Evolutionary conservation across 2,113 vertebrate species (phyloP).

Genomic region (Plectropomus leopardus): DNA sequence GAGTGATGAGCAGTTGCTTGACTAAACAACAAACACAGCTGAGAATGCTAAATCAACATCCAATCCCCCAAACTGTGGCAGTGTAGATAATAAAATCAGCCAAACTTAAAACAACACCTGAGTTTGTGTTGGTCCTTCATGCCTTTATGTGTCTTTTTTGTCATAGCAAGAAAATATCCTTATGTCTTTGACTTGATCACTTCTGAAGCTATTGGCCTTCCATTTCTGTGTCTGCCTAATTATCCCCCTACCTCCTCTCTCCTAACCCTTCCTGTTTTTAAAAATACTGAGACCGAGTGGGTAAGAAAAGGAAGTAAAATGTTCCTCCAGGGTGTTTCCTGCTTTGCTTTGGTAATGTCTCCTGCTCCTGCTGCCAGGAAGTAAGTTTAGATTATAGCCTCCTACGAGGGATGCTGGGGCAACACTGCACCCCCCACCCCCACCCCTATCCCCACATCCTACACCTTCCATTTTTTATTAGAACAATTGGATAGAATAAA

Average conservation of each 20-base stretch:
- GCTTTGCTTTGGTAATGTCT: constrained; percentile 63
- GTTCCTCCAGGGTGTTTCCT: constrained; percentile 59
- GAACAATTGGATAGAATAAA: background rate
- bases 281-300: constrained; percentile 52
- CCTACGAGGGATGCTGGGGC: constrained; percentile 9
- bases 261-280: constrained; percentile 26
- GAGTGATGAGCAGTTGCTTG: constrained; percentile 20
- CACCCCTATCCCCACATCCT: background rate
- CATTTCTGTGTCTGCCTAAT: constrained; percentile 39
- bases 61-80: constrained; percentile 34
- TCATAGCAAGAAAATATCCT: constrained; percentile 31
- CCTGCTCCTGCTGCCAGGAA: constrained; percentile 44
- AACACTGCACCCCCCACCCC: background rate
- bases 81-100: constrained; percentile 36
- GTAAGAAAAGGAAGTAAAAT: constrained; percentile 54
- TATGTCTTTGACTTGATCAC: constrained; percentile 33
- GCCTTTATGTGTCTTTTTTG: constrained; percentile 25
- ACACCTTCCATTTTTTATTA: background rate
- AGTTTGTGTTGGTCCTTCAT: constrained; percentile 8
- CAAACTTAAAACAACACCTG: constrained; percentile 25
- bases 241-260: constrained; percentile 21
- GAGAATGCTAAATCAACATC: constrained; percentile 51
- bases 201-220: constrained; percentile 14
- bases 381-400: constrained; percentile 42
- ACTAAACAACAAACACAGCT: constrained; percentile 34